Evolutionary conservation across 2,888 invertebrate genomes (phyloP).

Genomic region (Phengaris arion): DNA sequence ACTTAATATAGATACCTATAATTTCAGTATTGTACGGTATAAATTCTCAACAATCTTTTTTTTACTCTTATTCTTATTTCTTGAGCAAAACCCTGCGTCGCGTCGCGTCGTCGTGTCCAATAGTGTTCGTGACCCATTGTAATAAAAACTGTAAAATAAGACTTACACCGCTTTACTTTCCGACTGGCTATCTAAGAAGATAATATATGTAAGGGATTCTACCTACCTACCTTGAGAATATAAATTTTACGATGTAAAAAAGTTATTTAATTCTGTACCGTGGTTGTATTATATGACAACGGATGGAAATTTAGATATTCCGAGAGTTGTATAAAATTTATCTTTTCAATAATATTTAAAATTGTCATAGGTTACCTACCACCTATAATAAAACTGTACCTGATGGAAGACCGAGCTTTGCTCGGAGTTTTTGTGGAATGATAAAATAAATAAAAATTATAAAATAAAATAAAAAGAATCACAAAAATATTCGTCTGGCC

Average conservation of each 20-base stretch:
- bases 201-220: background rate
- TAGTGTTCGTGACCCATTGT: conserved; percentile 28
- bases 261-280: too few relatives aligned
- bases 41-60: background rate
- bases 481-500: too few relatives aligned
- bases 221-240: background rate
- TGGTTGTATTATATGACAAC: too few relatives aligned
- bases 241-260: background rate
- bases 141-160: conserved; percentile 25
- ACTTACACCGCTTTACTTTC: conserved; percentile 21
- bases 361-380: too few relatives aligned
- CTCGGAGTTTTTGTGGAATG: too few relatives aligned
- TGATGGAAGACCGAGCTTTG: too few relatives aligned
- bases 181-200: conserved; percentile 1
- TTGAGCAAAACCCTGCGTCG: conserved; percentile 30
- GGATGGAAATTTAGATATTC: background rate
- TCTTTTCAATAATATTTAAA: too few relatives aligned
- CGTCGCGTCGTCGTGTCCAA: conserved; percentile 27
- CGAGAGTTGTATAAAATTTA: too few relatives aligned
- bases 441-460: too few relatives aligned
- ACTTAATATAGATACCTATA: background rate
- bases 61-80: conserved; percentile 32
- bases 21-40: background rate
- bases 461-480: too few relatives aligned
- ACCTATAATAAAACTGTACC: too few relatives aligned